Base-by-base conservation (phyloP, 2,797 vertebrate genomes). In the Myoxocephalus aenaeus region DNA sequence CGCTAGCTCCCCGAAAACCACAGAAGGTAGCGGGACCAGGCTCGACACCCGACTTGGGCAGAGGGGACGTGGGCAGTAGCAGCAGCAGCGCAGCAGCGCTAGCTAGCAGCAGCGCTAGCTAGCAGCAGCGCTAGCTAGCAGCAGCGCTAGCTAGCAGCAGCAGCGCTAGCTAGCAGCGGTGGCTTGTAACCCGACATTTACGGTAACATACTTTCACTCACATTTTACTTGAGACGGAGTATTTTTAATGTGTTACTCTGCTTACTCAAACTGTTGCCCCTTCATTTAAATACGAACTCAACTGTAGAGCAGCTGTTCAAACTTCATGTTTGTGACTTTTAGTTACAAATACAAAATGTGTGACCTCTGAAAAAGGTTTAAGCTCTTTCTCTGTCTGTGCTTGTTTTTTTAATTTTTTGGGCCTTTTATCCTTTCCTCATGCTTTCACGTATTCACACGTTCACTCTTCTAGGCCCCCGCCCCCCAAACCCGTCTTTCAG, bases 361-460 rank as follows among this genome's bases (percentile, higher is more conserved):
- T 2, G 58, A 82, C 67, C 68, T 73, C 51, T 54, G 29, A 8
- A 62, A 66, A 59, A 6, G 29, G 29, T 54, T 75, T 71, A 77
- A 81, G 15, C 59, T 0, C 44, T 73, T 15, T 78, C 40, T 25
- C 40, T 25, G 50, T 74, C 62, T 79, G 17, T 27, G 32, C 48
- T 62, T 40, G 36, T 76, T 67, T 72, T 69, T 53, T 48, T 7
- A 32, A 4, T n/a, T n/a, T 50, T 69, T 42, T 42, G 40, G 40
- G 15, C 42, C 42, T 54, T 79, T 79, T 69, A 65, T 72, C 65
- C 32, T 66, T 51, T 7, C 5, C 54, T 81, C 70, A 70, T 68
- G 44, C 73, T 75, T 71, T 80, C 67, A 73, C 48, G 27, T 65
- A 11, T 81, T 78, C 66, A 75, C 74, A 65, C 68, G 12, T 70